Conservation (phyloP, 2,888 invertebrate genomes). For the Galeruca laticollis region DNA sequence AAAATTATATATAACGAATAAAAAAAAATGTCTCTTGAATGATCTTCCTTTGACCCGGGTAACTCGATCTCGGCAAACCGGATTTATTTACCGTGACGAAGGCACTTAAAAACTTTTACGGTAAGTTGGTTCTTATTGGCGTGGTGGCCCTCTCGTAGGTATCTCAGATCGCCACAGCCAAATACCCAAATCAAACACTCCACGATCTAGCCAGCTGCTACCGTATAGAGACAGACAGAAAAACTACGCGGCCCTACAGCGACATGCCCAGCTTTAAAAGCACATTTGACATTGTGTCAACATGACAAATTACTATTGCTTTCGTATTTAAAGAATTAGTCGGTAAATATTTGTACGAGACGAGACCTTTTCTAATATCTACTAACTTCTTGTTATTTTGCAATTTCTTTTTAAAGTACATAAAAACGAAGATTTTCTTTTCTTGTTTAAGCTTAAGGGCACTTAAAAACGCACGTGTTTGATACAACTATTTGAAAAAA, state of each 20-base stretch:
- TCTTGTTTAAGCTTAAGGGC: background rate
- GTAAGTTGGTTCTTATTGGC: conserved; percentile 58
- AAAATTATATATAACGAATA: background rate
- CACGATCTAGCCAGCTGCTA: conserved; percentile 52
- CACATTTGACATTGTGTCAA: conserved; percentile 51
- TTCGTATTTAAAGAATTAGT: conserved; percentile 49
- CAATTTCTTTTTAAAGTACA: conserved; percentile 21
- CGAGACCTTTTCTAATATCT: conserved; percentile 10
- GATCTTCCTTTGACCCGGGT: conserved; percentile 24
- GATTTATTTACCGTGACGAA: conserved; percentile 49
- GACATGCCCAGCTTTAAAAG: conserved; percentile 45
- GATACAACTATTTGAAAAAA: background rate
- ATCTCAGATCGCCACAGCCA: conserved; percentile 48
- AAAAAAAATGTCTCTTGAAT: background rate
- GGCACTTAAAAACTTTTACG: conserved; percentile 57
- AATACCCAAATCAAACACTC: conserved; percentile 55
- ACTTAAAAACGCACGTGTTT: background rate
- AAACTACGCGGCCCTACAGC: conserved; percentile 22
- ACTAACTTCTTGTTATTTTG: conserved; percentile 12
- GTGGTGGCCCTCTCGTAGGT: conserved; percentile 50
- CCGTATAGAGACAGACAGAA: conserved; percentile 34
- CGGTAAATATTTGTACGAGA: conserved; percentile 46
- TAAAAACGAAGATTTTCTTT: background rate
- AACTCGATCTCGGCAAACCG: conserved; percentile 43
- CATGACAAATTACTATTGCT: conserved; percentile 53